Percentiles rank a stretch among this genome's conserved stretches.
Evolutionary conservation across 2,797 vertebrate species (phyloP).

Genomic region (Setipinna tenuifilis): DNA sequence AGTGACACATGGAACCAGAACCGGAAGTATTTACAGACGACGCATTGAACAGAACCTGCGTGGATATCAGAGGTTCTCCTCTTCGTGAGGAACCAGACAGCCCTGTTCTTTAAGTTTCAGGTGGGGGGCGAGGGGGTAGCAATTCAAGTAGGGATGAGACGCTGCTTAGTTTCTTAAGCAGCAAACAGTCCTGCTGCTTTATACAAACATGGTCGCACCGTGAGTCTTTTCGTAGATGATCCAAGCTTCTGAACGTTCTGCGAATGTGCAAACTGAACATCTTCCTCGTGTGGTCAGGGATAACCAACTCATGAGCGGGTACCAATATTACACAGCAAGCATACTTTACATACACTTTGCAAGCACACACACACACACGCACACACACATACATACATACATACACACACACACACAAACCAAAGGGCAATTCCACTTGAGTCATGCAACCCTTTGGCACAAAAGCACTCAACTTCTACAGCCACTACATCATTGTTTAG

Average conservation of each 20-base stretch:
- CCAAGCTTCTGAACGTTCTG: neutral
- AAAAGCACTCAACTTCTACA: neutral
- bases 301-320: neutral
- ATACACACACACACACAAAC: conserved; percentile 24
- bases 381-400: neutral
- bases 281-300: neutral
- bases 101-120: conserved; percentile 63
- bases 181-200: neutral
- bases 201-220: neutral
- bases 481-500: conserved; percentile 1
- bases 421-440: neutral
- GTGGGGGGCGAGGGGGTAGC: neutral
- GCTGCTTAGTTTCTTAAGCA: neutral
- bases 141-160: conserved; percentile 37
- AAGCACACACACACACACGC: conserved; percentile 38
- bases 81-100: conserved; percentile 64
- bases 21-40: conserved; percentile 82
- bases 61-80: conserved; percentile 51
- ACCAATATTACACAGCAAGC: neutral
- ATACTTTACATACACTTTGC: neutral
- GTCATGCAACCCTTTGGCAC: conserved; percentile 9
- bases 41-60: conserved; percentile 85
- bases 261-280: neutral
- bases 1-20: conserved; percentile 86
- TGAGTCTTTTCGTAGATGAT: neutral